These are phyloP conservation scores for Drosophila funebris DNA, from an alignment of 1,140 invertebrate species.

Conservation along the genomic window DNA sequence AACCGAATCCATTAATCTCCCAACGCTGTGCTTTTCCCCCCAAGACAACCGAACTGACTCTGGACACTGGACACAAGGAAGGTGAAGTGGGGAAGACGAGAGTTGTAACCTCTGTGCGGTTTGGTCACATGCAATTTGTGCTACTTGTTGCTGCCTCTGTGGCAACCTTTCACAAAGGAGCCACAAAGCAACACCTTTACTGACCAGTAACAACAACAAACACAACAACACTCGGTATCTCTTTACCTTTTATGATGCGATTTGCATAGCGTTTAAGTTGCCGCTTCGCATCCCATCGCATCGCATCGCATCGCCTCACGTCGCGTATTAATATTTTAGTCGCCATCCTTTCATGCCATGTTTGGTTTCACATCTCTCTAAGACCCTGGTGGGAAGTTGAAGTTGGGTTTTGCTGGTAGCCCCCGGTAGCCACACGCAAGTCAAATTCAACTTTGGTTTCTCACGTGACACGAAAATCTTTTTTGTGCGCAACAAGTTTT, in stretches of 20 bases:
- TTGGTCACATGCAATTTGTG: slow-evolving; percentile 50
- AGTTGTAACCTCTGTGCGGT: background rate
- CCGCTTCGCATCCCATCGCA: slow-evolving; percentile 41
- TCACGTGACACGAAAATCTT: slow-evolving; percentile 82
- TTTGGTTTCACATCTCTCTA: slow-evolving; percentile 71
- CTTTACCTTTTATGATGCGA: slow-evolving; percentile 65
- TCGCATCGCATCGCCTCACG: slow-evolving; percentile 33
- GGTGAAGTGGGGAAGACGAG: background rate
- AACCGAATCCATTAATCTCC: slow-evolving; percentile 59
- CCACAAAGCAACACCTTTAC: slow-evolving; percentile 52
- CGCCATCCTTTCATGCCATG: slow-evolving; percentile 71
- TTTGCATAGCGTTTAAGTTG: slow-evolving; percentile 74
- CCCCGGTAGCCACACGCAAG: slow-evolving; percentile 51
- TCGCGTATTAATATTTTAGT: slow-evolving; percentile 66
- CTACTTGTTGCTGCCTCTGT: slow-evolving; percentile 63
- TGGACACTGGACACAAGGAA: too few species aligned
- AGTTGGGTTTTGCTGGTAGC: slow-evolving; percentile 19
- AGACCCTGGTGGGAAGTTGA: background rate
- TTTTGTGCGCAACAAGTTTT: slow-evolving; percentile 82
- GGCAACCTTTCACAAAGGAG: slow-evolving; percentile 45
- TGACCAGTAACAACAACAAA: slow-evolving; percentile 27
- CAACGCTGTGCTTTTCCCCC: background rate
- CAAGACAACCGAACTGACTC: too few species aligned
- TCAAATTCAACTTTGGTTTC: slow-evolving; percentile 39
- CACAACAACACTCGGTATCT: slow-evolving; percentile 35